Conservation (phyloP, 2,888 invertebrate species). For the Hirtodrosophila confusa region DNA sequence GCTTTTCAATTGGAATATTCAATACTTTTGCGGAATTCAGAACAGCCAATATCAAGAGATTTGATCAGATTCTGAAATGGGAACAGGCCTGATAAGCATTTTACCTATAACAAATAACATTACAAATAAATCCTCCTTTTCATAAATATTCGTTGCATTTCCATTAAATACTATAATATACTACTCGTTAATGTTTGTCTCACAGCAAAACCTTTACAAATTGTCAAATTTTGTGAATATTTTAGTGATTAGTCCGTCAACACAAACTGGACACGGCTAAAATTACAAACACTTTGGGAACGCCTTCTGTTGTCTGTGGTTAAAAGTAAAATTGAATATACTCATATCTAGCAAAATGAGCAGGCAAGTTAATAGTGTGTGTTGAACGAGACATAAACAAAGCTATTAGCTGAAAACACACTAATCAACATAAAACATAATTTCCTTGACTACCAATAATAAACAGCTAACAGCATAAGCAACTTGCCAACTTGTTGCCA, state of each 20-base stretch:
- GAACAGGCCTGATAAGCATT: no score
- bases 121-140: no score
- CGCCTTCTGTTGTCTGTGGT: constrained; percentile 6
- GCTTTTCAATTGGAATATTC: no score
- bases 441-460: constrained; percentile 9
- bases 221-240: constrained; percentile 14
- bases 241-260: constrained; percentile 1
- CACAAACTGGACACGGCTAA: constrained; percentile 6
- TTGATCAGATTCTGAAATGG: no score
- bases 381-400: constrained; percentile 1
- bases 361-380: neutral
- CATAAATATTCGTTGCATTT: no score
- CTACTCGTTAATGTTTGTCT: neutral
- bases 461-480: constrained; percentile 3
- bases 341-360: neutral
- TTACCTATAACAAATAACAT: no score
- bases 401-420: constrained; percentile 18
- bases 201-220: neutral
- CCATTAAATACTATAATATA: no score
- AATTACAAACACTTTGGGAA: constrained; percentile 6
- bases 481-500: constrained; percentile 19
- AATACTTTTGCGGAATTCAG: no score
- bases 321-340: constrained; percentile 1
- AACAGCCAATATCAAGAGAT: no score
- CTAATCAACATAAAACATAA: constrained; percentile 19